These are phyloP conservation scores for Matsumurasca onukii DNA, from an alignment of 1,140 invertebrate species.

Conservation along the genomic window DNA sequence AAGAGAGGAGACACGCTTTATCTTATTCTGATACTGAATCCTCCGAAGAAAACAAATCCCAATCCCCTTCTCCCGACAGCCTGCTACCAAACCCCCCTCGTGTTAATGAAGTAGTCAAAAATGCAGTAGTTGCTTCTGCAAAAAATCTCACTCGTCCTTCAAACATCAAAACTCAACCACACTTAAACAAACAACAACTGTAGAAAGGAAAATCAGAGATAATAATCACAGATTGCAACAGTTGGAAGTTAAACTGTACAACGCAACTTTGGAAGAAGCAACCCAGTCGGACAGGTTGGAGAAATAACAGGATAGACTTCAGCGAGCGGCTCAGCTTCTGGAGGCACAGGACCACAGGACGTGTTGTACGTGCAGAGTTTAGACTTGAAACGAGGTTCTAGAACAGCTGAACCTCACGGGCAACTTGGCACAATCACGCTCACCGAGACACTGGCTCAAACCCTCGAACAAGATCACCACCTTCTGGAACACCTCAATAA, in stretches of 20 bases:
- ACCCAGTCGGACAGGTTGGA: slow-evolving; percentile 4
- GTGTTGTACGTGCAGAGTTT: slow-evolving; percentile 8
- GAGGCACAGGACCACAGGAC: too few species aligned
- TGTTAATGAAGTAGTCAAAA: too few species aligned
- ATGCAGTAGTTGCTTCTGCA: slow-evolving; percentile 4
- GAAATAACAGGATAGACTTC: not conserved
- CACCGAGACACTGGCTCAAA: not conserved
- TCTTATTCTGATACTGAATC: not conserved
- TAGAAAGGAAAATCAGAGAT: slow-evolving; percentile 8
- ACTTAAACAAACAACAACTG: not conserved
- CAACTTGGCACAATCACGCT: not conserved
- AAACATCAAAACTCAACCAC: too few species aligned
- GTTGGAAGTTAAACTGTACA: slow-evolving; percentile 19
- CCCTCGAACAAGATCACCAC: not conserved
- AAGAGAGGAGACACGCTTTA: not conserved
- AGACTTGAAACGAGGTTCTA: not conserved
- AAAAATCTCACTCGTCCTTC: not conserved
- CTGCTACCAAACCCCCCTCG: too few species aligned
- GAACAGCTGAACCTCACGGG: not conserved
- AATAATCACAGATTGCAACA: not conserved
- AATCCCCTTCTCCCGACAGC: not conserved
- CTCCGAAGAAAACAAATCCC: not conserved
- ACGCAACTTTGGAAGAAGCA: slow-evolving; percentile 10
- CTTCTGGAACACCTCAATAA: not conserved
- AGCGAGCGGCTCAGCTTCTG: slow-evolving; percentile 1